phyloP scores from a whole-genome alignment of 2,113 vertebrate genomes.

The Tetraodon nigroviridis region DNA sequence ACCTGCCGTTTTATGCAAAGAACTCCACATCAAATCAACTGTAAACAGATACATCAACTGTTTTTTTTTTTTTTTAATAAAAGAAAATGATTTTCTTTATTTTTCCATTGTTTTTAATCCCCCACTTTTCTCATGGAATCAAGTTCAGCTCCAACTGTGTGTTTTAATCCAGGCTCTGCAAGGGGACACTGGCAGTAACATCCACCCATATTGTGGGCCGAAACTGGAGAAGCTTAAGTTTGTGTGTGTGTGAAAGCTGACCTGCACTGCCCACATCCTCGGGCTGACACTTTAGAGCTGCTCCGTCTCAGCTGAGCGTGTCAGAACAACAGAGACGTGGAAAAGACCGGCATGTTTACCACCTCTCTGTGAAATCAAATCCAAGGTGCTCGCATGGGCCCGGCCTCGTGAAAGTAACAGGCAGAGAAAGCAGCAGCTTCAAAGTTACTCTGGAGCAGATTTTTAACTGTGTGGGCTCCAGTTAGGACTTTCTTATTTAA shows the following conservation, averaged over 20 bases:
- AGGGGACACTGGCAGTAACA: constrained; percentile 30
- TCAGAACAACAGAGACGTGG: constrained; percentile 65
- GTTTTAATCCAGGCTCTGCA: constrained; percentile 19
- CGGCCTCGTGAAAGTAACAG: constrained; percentile 37
- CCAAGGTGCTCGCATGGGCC: constrained; percentile 51
- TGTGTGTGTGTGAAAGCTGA: constrained; percentile 70
- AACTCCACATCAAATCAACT: too few species aligned
- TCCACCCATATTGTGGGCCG: constrained; percentile 54
- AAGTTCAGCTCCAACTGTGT: not conserved
- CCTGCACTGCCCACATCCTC: constrained; percentile 64
- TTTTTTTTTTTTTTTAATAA: too few species aligned
- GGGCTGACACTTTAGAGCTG: constrained; percentile 65
- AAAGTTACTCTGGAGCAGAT: constrained; percentile 14
- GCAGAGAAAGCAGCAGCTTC: constrained; percentile 39
- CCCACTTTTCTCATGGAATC: not conserved
- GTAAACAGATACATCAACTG: too few species aligned
- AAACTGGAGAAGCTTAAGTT: constrained; percentile 59
- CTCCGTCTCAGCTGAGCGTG: constrained; percentile 67
- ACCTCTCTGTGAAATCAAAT: constrained; percentile 73
- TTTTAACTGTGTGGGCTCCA: too few species aligned
- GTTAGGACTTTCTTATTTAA: too few species aligned
- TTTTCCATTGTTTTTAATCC: too few species aligned
- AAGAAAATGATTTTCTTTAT: too few species aligned
- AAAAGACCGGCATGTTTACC: constrained; percentile 73
- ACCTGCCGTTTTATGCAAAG: too few species aligned